Conservation (phyloP, 2,888 invertebrate species). For the Ommatoiulus sabulosus region DNA sequence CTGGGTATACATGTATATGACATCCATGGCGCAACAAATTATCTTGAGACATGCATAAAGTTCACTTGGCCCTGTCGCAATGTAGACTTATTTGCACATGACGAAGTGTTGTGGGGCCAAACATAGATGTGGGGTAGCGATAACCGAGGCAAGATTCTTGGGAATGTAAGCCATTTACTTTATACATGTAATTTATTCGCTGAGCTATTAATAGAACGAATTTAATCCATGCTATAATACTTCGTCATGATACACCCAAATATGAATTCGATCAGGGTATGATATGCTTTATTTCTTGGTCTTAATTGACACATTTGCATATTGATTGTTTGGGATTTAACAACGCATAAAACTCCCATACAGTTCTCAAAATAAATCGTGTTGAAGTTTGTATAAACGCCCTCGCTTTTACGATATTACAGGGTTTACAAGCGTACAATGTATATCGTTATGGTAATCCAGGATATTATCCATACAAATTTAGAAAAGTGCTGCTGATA, state of each 20-base stretch:
- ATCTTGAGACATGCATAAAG: not conserved
- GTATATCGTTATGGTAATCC: too few species aligned
- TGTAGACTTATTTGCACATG: not conserved
- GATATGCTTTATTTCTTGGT: not conserved
- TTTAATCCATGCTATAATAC: not conserved
- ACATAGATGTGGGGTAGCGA: not conserved
- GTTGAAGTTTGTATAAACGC: not conserved
- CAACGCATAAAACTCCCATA: not conserved
- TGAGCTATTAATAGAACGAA: not conserved
- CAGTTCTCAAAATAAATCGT: not conserved
- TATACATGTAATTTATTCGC: not conserved
- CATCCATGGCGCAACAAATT: not conserved
- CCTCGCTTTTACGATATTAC: not conserved
- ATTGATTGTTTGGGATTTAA: not conserved
- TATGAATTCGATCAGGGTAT: not conserved
- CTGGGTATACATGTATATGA: too few species aligned
- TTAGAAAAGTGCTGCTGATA: too few species aligned
- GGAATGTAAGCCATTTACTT: slow-evolving; percentile 12
- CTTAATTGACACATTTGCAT: not conserved
- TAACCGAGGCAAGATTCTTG: not conserved
- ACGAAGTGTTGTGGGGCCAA: not conserved
- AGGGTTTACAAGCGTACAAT: too few species aligned
- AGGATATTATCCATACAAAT: too few species aligned
- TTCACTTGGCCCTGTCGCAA: not conserved
- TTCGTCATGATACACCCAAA: not conserved